Evolutionary conservation across 2,888 invertebrate genomes (phyloP).

Genomic region (Tupiocoris notatus): DNA sequence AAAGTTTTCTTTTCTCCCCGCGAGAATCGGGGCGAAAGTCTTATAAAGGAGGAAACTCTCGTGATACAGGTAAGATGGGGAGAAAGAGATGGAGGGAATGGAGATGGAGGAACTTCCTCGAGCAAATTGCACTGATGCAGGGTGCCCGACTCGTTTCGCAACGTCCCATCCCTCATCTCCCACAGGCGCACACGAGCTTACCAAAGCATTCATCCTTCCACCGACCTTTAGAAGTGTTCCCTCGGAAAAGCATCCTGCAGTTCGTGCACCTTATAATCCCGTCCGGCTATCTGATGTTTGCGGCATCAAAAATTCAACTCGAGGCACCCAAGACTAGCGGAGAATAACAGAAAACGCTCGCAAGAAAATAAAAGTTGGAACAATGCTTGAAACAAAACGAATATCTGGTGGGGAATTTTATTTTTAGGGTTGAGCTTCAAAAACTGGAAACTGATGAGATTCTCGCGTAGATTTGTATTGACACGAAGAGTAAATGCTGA

Average conservation of each 20-base stretch:
- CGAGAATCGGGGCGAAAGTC: slow-evolving; percentile 10
- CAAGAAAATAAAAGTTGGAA: too few relatives aligned
- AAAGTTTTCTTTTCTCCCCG: slow-evolving; percentile 14
- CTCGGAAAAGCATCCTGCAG: background rate
- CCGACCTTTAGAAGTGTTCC: background rate
- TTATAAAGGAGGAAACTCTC: slow-evolving; percentile 25
- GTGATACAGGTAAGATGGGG: slow-evolving; percentile 6
- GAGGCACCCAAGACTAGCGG: too few relatives aligned
- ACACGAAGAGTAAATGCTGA: too few relatives aligned
- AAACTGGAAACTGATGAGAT: too few relatives aligned
- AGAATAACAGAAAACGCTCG: too few relatives aligned
- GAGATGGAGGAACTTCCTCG: slow-evolving; percentile 11
- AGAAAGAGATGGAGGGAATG: background rate
- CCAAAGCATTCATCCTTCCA: background rate
- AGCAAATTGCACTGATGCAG: slow-evolving; percentile 34
- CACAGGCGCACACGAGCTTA: background rate
- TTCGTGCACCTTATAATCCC: background rate
- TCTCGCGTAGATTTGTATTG: too few relatives aligned
- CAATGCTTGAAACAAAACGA: too few relatives aligned
- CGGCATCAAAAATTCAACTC: background rate
- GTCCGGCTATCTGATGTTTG: background rate
- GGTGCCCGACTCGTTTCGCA: slow-evolving; percentile 18
- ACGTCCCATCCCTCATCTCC: slow-evolving; percentile 33
- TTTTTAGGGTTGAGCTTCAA: too few relatives aligned
- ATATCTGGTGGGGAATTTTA: too few relatives aligned